These are phyloP conservation scores for Ondatra zibethicus DNA, from an alignment of 2,113 vertebrate genomes.

Conservation along the genomic window DNA sequence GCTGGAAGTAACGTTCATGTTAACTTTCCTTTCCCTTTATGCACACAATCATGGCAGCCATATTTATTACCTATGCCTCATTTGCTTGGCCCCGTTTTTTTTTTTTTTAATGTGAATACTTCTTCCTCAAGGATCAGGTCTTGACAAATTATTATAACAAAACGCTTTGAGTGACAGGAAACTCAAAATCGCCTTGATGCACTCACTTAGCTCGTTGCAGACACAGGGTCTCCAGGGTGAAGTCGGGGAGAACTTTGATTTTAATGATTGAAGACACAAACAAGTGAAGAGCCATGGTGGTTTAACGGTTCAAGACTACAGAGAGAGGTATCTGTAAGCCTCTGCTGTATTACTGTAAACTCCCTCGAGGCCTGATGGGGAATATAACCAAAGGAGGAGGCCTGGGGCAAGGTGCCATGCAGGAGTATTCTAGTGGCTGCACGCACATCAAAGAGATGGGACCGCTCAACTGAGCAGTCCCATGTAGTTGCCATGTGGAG, in stretches of 20 bases:
- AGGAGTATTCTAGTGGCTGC: too few species aligned
- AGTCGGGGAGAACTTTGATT: background rate
- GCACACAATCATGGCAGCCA: background rate
- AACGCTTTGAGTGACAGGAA: background rate
- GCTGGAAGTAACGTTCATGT: background rate
- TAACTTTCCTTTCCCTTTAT: background rate
- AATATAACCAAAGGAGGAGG: background rate
- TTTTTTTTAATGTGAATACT: background rate
- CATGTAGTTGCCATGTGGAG: background rate
- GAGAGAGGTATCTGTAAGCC: background rate
- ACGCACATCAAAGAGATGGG: background rate
- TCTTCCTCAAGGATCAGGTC: background rate
- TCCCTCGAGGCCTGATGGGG: too few species aligned
- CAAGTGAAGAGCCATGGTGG: background rate
- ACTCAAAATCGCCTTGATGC: background rate
- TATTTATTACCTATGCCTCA: background rate
- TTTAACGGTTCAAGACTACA: constrained; percentile 1
- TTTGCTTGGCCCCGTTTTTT: background rate
- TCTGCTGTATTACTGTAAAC: background rate
- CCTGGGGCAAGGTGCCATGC: background rate
- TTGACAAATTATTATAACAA: constrained; percentile 32
- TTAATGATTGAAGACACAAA: background rate
- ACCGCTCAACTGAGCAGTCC: background rate
- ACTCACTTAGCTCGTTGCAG: background rate
- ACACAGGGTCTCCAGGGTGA: background rate